These are phyloP conservation scores for Eubucco bourcierii DNA, from an alignment of 2,113 vertebrate species.

Conservation along the genomic window DNA sequence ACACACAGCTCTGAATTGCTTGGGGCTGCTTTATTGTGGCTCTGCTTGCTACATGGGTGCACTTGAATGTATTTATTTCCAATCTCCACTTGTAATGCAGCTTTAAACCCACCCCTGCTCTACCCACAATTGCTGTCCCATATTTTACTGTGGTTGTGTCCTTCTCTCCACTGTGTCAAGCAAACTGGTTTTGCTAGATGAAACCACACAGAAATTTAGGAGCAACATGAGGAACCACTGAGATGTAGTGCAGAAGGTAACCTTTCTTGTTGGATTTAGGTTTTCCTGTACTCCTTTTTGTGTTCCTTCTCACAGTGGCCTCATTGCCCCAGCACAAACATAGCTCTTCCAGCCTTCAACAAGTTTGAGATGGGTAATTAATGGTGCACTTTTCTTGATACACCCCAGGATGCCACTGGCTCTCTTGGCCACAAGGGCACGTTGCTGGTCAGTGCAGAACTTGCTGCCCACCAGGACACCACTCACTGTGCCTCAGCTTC, in stretches of 20 bases:
- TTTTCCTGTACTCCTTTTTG: neutral
- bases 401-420: no score
- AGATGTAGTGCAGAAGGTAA: neutral
- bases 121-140: rapidly evolving
- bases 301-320: neutral
- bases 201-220: neutral
- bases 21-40: neutral
- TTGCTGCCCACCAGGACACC: no score
- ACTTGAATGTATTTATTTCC: neutral
- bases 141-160: neutral
- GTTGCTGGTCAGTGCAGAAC: no score
- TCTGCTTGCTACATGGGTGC: neutral
- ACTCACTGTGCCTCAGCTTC: neutral
- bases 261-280: neutral
- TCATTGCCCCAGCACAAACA: neutral
- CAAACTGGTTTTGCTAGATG: neutral
- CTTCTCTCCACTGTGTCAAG: neutral
- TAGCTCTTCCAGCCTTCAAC: neutral
- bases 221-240: neutral
- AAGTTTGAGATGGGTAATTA: neutral
- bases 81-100: neutral
- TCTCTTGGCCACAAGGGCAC: no score
- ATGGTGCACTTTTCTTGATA: no score
- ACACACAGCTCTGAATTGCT: neutral
- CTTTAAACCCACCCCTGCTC: neutral